Conservation (phyloP, 1,140 invertebrate species). For the Saccostrea cuccullata region DNA sequence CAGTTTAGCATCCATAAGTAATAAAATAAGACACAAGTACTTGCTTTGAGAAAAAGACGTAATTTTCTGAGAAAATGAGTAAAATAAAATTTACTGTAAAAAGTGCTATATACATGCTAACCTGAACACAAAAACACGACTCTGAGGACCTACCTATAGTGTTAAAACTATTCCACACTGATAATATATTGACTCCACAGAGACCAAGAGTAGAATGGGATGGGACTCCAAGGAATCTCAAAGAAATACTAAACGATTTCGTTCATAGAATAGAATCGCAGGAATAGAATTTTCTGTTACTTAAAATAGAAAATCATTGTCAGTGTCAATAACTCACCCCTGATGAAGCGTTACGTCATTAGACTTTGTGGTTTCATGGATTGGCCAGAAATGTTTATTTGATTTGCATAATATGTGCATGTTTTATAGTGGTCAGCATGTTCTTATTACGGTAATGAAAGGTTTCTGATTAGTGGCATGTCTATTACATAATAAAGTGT, state of each 20-base stretch:
- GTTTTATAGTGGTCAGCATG: conserved; percentile 15
- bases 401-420: background rate
- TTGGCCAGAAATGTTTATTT: background rate
- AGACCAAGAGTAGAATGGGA: background rate
- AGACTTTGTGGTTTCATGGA: background rate
- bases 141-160: background rate
- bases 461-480: background rate
- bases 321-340: background rate
- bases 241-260: background rate
- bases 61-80: no score
- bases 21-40: no score
- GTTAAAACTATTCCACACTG: background rate
- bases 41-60: no score
- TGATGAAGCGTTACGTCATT: background rate
- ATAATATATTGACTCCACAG: background rate
- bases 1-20: no score
- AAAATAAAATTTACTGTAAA: no score
- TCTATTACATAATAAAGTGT: background rate
- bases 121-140: background rate
- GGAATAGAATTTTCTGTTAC: background rate
- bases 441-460: background rate
- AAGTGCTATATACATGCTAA: no score
- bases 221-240: background rate
- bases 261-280: background rate
- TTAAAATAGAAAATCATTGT: background rate